These are phyloP conservation scores for Eucidaris tribuloides DNA, from an alignment of 35 echinoderm and acorn worm genomes.

Conservation along the genomic window DNA sequence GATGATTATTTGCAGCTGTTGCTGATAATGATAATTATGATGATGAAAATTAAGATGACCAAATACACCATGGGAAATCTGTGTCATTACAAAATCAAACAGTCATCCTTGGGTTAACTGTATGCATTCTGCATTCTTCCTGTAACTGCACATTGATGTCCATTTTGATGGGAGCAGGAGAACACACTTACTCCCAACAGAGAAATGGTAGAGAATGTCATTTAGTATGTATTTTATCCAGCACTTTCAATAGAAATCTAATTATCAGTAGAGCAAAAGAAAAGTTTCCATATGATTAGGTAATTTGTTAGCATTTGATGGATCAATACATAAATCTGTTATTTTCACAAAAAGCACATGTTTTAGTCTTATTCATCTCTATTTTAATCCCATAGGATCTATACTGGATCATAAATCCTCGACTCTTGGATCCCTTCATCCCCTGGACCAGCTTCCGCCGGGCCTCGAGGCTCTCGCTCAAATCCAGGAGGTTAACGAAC, in stretches of 20 bases:
- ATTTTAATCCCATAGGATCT: neutral
- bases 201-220: no score
- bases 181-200: no score
- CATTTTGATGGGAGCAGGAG: no score
- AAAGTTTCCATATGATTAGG: neutral
- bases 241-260: neutral
- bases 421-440: slow-evolving; percentile 22
- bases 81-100: no score
- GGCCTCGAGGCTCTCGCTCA: no score
- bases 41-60: no score
- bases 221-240: neutral
- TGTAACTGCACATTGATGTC: no score
- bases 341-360: neutral
- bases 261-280: neutral
- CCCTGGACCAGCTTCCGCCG: neutral
- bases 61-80: no score
- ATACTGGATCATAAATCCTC: neutral
- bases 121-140: no score
- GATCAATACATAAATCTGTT: neutral
- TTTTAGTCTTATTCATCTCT: neutral
- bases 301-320: neutral
- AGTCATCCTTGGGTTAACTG: no score
- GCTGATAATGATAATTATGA: no score
- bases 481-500: slow-evolving; percentile 50
- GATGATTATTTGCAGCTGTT: no score